Conservation (phyloP, 1,140 invertebrate genomes). For the Diorhabda carinulata region DNA sequence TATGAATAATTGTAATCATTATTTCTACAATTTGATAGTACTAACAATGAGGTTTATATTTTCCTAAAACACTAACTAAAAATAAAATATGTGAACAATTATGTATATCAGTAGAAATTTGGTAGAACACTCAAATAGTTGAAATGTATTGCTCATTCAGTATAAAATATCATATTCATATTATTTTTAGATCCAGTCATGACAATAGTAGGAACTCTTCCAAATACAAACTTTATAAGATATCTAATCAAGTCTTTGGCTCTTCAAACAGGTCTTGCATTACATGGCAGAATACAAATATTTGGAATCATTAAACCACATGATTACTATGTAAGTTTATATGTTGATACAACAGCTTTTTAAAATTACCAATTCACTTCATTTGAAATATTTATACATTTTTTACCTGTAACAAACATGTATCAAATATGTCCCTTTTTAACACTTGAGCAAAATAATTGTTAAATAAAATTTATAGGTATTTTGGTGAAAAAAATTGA, state of each 20-base stretch:
- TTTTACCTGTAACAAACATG: too few relatives aligned
- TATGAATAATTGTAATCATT: too few relatives aligned
- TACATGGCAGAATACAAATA: conserved; percentile 37
- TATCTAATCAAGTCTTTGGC: conserved; percentile 36
- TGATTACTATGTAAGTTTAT: conserved; percentile 36
- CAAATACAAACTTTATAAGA: conserved; percentile 34
- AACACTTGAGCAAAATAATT: too few relatives aligned
- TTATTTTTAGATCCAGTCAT: conserved; percentile 36
- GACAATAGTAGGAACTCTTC: conserved; percentile 37
- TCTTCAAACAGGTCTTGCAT: conserved; percentile 33
- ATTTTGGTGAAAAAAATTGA: too few relatives aligned
- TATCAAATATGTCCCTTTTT: too few relatives aligned
- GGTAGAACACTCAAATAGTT: too few relatives aligned
- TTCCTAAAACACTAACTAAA: too few relatives aligned
- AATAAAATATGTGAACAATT: too few relatives aligned
- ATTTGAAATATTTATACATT: background rate
- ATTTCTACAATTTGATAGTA: background rate
- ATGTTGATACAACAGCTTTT: conserved; percentile 6
- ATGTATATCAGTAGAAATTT: too few relatives aligned
- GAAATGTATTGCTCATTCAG: too few relatives aligned
- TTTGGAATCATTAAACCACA: conserved; percentile 36
- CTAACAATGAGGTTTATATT: too few relatives aligned
- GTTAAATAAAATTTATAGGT: too few relatives aligned
- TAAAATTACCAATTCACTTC: background rate
- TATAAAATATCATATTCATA: background rate